Conservation (phyloP, 2,888 invertebrate genomes). For the Cinara cedri region DNA sequence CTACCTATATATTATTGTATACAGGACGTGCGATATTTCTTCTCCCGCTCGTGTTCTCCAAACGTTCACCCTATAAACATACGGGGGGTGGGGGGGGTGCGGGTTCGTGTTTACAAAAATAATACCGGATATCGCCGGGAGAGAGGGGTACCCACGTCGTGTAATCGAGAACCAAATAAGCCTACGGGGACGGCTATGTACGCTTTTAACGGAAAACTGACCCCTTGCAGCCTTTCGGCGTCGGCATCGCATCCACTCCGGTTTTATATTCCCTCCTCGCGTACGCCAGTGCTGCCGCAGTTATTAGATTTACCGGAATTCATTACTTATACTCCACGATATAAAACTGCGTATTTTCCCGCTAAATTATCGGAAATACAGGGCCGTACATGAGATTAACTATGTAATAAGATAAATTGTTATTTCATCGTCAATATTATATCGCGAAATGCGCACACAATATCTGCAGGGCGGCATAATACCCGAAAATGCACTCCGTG, state of each 20-base stretch:
- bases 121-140: not conserved
- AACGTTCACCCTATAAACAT: not conserved
- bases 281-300: not conserved
- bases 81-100: not conserved
- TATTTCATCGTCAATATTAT: no score
- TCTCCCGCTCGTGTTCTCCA: not conserved
- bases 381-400: no score
- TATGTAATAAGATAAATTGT: no score
- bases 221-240: constrained; percentile 19
- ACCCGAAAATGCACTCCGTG: no score
- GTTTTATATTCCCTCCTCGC: constrained; percentile 2
- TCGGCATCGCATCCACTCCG: not conserved
- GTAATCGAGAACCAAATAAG: constrained; percentile 48
- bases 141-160: not conserved
- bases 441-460: no score
- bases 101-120: constrained; percentile 31
- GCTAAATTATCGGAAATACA: no score
- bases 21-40: constrained; percentile 9
- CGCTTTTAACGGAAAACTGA: constrained; percentile 38
- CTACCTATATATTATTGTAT: not conserved
- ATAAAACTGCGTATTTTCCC: no score
- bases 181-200: constrained; percentile 17
- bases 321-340: not conserved
- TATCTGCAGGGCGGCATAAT: no score
- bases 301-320: constrained; percentile 17